Base-by-base conservation (phyloP, 2,113 vertebrate species). In the Nerophis ophidion region DNA sequence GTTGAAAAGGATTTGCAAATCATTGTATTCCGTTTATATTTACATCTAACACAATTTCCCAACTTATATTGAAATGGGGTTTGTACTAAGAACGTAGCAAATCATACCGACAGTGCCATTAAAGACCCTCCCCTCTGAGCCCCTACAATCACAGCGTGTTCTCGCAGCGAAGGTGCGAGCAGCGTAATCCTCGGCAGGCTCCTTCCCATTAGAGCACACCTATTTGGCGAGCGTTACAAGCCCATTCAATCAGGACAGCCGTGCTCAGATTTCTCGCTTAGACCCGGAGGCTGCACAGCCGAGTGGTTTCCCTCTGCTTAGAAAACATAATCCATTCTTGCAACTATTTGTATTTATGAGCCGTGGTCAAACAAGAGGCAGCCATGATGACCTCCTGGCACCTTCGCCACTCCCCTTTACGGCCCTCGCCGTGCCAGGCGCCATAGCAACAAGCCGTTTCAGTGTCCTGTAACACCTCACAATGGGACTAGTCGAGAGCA, bases 161-260 rank as follows among this genome's bases (percentile, higher is more conserved):
- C 66, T 56, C 71, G 76, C 69, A 8, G 56, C 58, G 60, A n/a
- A 48, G 67, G 56, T 70, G 66, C 72, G 56, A 76, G 63, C 48
- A 76, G 64, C 48, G 34, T 80, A 70, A 78, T 72, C 74, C 71
- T 77, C 68, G 53, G 74, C 77, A 70, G 70, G 73, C 75, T 60
- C 71, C 73, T 71, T 86, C 78, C 82, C 78, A 81, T 80, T 80
- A 77, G 77, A 81, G 80, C 81, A 80, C 80, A 81, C 75, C 81
- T 77, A 80, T 84, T 86, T 81, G 78, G 79, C 82, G 83, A 74
- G 76, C 78, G 78, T 81, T 82, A 84, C 80, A 74, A 84, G 81
- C 73, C 73, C 84, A 79, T 85, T 81, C 77, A 80, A 77, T 86
- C 80, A 81, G 42, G 26, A 66, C 76, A 63, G 58, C 71, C 56